phyloP scores from a whole-genome alignment of 1,140 invertebrate genomes.

The Samia ricini region DNA sequence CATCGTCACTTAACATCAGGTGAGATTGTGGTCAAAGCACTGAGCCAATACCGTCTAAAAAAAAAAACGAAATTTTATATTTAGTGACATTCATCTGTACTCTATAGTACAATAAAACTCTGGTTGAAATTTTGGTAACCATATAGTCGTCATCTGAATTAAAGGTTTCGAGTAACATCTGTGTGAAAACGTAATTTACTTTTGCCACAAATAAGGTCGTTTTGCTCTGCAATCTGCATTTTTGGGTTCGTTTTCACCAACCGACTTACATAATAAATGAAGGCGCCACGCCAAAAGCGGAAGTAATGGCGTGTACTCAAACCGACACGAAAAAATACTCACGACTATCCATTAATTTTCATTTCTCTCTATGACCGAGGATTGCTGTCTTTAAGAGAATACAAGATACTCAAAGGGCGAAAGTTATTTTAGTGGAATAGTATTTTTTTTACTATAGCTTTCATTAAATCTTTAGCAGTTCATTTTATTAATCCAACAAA shows the following conservation, averaged over 20 bases:
- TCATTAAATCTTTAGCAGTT: constrained; percentile 13
- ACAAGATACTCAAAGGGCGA: constrained; percentile 37
- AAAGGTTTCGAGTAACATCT: constrained; percentile 4
- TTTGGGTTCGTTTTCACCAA: constrained; percentile 38
- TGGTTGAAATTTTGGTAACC: neutral
- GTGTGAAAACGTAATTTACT: constrained; percentile 18
- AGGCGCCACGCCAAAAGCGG: constrained; percentile 63
- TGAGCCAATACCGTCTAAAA: too few species aligned
- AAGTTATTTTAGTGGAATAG: constrained; percentile 48
- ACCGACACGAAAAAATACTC: constrained; percentile 76
- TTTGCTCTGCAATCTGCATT: constrained; percentile 50
- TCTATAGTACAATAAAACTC: neutral
- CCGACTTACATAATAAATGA: constrained; percentile 73
- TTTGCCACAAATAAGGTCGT: constrained; percentile 33
- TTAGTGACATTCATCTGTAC: too few species aligned
- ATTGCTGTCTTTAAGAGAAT: constrained; percentile 63
- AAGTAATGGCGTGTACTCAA: constrained; percentile 74
- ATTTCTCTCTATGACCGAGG: constrained; percentile 64
- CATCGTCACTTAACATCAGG: too few species aligned
- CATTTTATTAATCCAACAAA: constrained; percentile 7
- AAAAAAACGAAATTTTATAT: too few species aligned
- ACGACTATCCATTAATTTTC: constrained; percentile 71
- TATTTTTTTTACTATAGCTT: constrained; percentile 23
- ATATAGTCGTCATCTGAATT: neutral
- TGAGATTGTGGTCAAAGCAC: too few species aligned